Percentiles rank a stretch among this genome's conserved stretches.
phyloP scores from a whole-genome alignment of 2,888 invertebrate species.

The Cryptus viduatorius region DNA sequence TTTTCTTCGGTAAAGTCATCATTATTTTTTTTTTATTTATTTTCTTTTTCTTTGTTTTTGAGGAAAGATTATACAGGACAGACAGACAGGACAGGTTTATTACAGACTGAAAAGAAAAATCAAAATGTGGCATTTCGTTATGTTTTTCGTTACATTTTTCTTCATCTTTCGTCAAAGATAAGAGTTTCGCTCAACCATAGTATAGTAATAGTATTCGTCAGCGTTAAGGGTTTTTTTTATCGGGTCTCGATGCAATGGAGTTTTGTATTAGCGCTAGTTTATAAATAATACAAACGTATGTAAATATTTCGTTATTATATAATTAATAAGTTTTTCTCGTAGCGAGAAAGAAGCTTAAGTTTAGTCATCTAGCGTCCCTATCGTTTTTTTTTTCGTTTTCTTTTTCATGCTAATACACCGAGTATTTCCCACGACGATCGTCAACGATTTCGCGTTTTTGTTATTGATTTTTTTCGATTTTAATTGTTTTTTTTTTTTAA shows the following conservation, averaged over 20 bases:
- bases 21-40: constrained; percentile 62
- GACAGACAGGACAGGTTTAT: constrained; percentile 52
- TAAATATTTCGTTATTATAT: constrained; percentile 82
- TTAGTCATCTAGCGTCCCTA: constrained; percentile 84
- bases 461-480: constrained; percentile 8
- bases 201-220: constrained; percentile 55
- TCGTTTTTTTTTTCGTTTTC: constrained; percentile 70
- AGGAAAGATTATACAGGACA: constrained; percentile 49
- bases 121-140: constrained; percentile 59
- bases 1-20: constrained; percentile 60
- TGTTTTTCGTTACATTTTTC: constrained; percentile 47
- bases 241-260: constrained; percentile 81
- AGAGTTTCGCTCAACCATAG: constrained; percentile 33
- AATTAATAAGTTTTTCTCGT: constrained; percentile 79
- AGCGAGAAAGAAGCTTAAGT: constrained; percentile 82
- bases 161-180: constrained; percentile 27
- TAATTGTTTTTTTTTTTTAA: neutral
- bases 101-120: constrained; percentile 75
- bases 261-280: constrained; percentile 84
- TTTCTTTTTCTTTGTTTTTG: constrained; percentile 50
- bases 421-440: constrained; percentile 60
- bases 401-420: constrained; percentile 75
- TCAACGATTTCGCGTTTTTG: constrained; percentile 64
- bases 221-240: constrained; percentile 60
- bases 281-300: constrained; percentile 84